phyloP scores from a whole-genome alignment of 2,888 invertebrate species.

The Byasa hedistus region DNA sequence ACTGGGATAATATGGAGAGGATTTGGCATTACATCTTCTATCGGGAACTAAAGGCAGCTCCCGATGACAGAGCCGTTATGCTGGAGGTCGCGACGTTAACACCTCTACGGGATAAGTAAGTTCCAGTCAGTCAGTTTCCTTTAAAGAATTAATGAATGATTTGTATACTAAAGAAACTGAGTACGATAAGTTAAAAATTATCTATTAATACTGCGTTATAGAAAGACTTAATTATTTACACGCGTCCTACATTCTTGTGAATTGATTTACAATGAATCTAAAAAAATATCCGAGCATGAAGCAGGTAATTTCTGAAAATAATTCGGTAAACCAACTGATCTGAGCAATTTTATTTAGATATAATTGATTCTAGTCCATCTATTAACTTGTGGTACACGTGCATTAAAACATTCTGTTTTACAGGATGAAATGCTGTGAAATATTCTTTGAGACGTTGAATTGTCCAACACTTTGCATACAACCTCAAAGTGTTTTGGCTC shows the following conservation, averaged over 20 bases:
- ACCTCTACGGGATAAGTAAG: slow-evolving; percentile 59
- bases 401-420: slow-evolving; percentile 29
- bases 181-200: no score
- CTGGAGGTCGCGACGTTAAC: slow-evolving; percentile 46
- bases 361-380: no score
- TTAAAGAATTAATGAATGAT: background rate
- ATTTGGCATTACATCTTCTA: slow-evolving; percentile 67
- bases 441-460: slow-evolving; percentile 66
- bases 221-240: no score
- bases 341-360: no score
- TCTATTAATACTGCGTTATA: no score
- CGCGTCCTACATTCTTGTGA: no score
- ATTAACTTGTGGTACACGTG: background rate
- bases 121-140: background rate
- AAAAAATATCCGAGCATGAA: no score
- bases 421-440: slow-evolving; percentile 63
- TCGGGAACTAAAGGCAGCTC: slow-evolving; percentile 62
- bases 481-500: slow-evolving; percentile 51
- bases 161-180: background rate
- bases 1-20: slow-evolving; percentile 72
- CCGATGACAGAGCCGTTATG: slow-evolving; percentile 62
- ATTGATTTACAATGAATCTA: no score
- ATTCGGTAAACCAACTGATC: no score
- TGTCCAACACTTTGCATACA: slow-evolving; percentile 59
- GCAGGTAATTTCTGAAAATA: no score